Evolutionary conservation across 2,888 invertebrate genomes (phyloP).

Genomic region (Teinopalpus imperialis): DNA sequence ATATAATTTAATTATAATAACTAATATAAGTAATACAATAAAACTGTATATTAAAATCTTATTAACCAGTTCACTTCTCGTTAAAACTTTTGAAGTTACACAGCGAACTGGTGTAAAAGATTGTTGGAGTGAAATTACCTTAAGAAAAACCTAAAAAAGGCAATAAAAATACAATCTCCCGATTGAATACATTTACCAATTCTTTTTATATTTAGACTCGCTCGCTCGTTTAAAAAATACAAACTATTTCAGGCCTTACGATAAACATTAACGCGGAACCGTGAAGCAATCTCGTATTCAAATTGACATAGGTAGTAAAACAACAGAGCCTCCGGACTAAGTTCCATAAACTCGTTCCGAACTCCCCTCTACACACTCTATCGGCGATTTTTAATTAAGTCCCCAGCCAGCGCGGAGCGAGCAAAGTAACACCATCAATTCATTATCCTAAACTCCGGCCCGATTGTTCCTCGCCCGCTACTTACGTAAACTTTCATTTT

Average conservation of each 20-base stretch:
- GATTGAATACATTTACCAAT: neutral
- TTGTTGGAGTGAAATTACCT: too few species aligned
- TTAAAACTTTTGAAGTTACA: too few species aligned
- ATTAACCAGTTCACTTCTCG: too few species aligned
- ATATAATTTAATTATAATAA: too few species aligned
- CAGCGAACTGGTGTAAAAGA: too few species aligned
- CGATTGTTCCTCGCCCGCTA: slow-evolving; percentile 81
- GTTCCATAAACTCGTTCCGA: slow-evolving; percentile 78
- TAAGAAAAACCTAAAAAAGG: slow-evolving; percentile 7
- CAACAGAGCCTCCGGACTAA: slow-evolving; percentile 74
- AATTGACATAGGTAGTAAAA: slow-evolving; percentile 78
- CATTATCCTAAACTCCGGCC: slow-evolving; percentile 81
- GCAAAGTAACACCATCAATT: slow-evolving; percentile 82
- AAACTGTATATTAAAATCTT: too few species aligned
- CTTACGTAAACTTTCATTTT: slow-evolving; percentile 83
- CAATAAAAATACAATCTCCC: slow-evolving; percentile 6
- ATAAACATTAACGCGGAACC: slow-evolving; percentile 43
- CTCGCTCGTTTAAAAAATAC: slow-evolving; percentile 24
- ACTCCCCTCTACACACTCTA: slow-evolving; percentile 80
- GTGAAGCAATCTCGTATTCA: slow-evolving; percentile 74
- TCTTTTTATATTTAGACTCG: slow-evolving; percentile 1
- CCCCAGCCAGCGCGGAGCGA: slow-evolving; percentile 73
- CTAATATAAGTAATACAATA: too few species aligned
- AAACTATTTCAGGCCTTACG: slow-evolving; percentile 33
- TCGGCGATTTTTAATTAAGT: slow-evolving; percentile 82